These are phyloP conservation scores for Carcinoscorpius rotundicauda DNA, from an alignment of 1,140 invertebrate species.

Conservation along the genomic window DNA sequence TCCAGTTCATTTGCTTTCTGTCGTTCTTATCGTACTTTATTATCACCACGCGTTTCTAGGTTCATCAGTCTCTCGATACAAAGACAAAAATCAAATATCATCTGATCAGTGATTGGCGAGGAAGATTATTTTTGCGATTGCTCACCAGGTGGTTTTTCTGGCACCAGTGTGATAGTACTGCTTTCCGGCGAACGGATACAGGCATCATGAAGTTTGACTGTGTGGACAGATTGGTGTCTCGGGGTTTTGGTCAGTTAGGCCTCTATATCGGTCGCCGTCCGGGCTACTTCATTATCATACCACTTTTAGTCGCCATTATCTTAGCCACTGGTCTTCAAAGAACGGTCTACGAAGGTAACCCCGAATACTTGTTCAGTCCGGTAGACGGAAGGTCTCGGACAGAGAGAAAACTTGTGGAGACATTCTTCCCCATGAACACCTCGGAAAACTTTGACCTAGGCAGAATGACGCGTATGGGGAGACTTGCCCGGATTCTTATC, in stretches of 20 bases:
- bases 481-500: constrained; percentile 71
- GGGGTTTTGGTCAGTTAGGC: constrained; percentile 67
- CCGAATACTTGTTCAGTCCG: constrained; percentile 84
- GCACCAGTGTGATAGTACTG: too few relatives aligned
- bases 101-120: too few relatives aligned
- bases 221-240: constrained; percentile 33
- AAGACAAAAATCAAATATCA: too few relatives aligned
- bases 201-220: constrained; percentile 6
- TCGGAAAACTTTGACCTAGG: constrained; percentile 21
- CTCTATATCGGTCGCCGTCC: constrained; percentile 60
- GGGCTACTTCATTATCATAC: constrained; percentile 76
- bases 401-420: constrained; percentile 63
- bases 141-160: too few relatives aligned
- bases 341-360: constrained; percentile 76
- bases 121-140: too few relatives aligned
- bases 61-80: too few relatives aligned
- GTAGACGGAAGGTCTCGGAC: constrained; percentile 54
- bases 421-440: constrained; percentile 19
- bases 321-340: constrained; percentile 77
- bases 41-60: too few relatives aligned
- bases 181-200: too few relatives aligned
- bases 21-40: too few relatives aligned
- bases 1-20: too few relatives aligned
- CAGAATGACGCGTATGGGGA: constrained; percentile 65
- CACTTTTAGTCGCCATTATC: constrained; percentile 59